Percentiles rank a stretch among this genome's conserved stretches.
phyloP scores from a whole-genome alignment of 2,888 invertebrate genomes.

The Hydrotaea cyrtoneurina region DNA sequence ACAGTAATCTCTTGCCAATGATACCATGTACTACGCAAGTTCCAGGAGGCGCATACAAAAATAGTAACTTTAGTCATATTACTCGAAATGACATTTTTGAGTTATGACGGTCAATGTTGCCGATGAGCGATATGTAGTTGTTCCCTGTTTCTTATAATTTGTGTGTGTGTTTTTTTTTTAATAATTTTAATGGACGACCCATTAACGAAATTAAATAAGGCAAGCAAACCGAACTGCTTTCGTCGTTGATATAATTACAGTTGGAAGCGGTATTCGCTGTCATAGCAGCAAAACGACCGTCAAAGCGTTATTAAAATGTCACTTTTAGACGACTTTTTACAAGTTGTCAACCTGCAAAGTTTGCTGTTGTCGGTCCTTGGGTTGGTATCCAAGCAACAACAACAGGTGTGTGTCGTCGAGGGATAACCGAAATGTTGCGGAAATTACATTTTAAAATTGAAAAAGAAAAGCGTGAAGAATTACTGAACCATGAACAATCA shows the following conservation, averaged over 20 bases:
- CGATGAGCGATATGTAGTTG: no score
- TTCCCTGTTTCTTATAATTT: no score
- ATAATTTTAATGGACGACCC: background rate
- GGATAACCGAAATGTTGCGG: background rate
- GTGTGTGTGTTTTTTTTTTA: no score
- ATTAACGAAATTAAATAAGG: constrained; percentile 1
- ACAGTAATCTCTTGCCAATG: no score
- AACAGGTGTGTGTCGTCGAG: background rate
- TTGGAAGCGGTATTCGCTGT: background rate
- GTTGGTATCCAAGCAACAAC: background rate
- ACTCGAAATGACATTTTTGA: no score
- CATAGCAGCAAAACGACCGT: background rate
- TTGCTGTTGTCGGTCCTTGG: background rate
- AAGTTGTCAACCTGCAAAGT: background rate
- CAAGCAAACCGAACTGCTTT: background rate
- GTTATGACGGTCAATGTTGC: no score
- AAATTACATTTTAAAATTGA: background rate
- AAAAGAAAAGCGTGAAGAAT: background rate
- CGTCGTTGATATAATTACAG: background rate
- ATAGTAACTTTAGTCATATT: no score
- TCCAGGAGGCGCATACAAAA: no score
- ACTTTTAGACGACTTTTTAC: background rate
- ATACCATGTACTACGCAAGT: no score
- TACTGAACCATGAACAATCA: no score
- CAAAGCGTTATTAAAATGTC: background rate